phyloP scores from a whole-genome alignment of 1,140 invertebrate genomes.

The Drosophila nigrodunni region DNA sequence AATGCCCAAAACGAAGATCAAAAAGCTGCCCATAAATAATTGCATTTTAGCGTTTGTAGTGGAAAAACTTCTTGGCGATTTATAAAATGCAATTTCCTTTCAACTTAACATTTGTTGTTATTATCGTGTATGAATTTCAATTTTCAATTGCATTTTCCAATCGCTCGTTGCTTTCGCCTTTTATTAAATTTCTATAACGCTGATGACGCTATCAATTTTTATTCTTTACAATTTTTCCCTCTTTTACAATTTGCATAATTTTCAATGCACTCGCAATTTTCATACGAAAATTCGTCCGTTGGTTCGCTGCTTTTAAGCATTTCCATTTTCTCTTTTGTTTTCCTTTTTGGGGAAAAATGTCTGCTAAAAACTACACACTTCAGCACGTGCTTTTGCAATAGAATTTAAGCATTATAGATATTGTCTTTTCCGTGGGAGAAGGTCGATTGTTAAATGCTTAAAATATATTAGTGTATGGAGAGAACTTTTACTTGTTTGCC shows the following conservation, averaged over 20 bases:
- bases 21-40: slow-evolving; percentile 53
- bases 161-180: slow-evolving; percentile 28
- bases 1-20: slow-evolving; percentile 60
- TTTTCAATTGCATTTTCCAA: slow-evolving; percentile 65
- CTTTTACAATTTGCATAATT: slow-evolving; percentile 71
- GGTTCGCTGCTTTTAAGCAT: background rate
- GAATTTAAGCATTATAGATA: slow-evolving; percentile 37
- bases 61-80: slow-evolving; percentile 37
- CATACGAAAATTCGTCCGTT: slow-evolving; percentile 33
- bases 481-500: background rate
- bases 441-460: too few relatives aligned
- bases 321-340: background rate
- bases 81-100: slow-evolving; percentile 64
- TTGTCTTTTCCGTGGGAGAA: background rate
- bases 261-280: slow-evolving; percentile 69
- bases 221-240: slow-evolving; percentile 22
- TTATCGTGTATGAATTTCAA: slow-evolving; percentile 67
- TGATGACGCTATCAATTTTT: slow-evolving; percentile 45
- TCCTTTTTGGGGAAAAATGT: background rate
- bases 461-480: background rate
- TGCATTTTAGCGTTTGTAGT: slow-evolving; percentile 41
- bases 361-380: background rate
- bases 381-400: slow-evolving; percentile 33
- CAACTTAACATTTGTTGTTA: slow-evolving; percentile 17
- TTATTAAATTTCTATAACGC: slow-evolving; percentile 69